Base-by-base conservation (phyloP, 2,797 vertebrate genomes). In the Sparus aurata region DNA sequence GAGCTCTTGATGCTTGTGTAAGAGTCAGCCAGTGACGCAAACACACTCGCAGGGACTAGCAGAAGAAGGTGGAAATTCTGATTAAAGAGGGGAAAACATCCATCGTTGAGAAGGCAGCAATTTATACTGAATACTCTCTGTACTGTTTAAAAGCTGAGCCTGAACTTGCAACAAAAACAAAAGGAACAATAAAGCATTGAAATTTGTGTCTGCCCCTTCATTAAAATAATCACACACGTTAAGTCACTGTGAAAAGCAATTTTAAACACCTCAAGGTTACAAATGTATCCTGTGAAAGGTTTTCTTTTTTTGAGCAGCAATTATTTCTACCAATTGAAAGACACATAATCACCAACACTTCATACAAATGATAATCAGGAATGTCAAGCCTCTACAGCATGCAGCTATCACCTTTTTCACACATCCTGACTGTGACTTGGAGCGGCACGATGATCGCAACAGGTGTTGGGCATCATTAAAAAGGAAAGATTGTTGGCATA, bases 381-480 rank as follows among this genome's bases (percentile, higher is more conserved):
- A 18, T 47, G 17, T 34, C 11, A 38, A 38, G 30, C 27, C 13
- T 2, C n/a, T 25, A 34, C 34, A 34, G 12, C 13, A 18, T 16
- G 45, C 25, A 43, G 61, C 25, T 34, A 34, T 34, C 23, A 17
- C n/a, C 34, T 17, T 47, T 66, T 58, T 65, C 20, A 64, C 6
- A 16, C 27, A 45, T 18, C 62, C 2, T 69, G 47, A 34, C 43
- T 64, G 53, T n/a, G 12, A 80, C 50, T 22, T 41, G 11, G 74
- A 82, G 43, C 52, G 66, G 41, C 17, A 1, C 10, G 22, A 5
- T 17, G 5, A 67, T 60, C 55, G n/a, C 20, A 49, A 57, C 68
- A 79, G 50, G 4, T 78, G 68, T 70, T 77, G 18, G 25, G 53
- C 17, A 17, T 70, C 72, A 85, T 89, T 55, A 77, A 59, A 65